phyloP scores from a whole-genome alignment of 2,888 invertebrate genomes.

The Cerastis rubricosa region DNA sequence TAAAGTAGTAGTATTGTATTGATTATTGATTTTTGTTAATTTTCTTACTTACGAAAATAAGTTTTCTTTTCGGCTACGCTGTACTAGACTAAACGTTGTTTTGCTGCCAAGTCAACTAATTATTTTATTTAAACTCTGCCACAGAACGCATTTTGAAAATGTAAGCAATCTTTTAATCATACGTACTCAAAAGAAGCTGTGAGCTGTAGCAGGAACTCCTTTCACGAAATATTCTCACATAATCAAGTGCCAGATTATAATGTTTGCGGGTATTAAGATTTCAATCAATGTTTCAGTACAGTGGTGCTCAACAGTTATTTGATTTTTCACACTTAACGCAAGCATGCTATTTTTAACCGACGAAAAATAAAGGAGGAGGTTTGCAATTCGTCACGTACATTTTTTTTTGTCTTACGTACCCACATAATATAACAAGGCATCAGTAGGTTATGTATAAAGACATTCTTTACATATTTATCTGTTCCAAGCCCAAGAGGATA shows the following conservation, averaged over 20 bases:
- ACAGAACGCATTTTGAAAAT: conserved; percentile 11
- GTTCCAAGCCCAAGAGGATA: background rate
- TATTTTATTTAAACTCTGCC: background rate
- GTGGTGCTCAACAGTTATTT: conserved; percentile 14
- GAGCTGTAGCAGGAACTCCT: conserved; percentile 25
- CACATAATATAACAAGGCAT: too few relatives aligned
- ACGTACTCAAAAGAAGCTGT: conserved; percentile 32
- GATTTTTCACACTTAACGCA: too few relatives aligned
- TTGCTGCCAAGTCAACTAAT: background rate
- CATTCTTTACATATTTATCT: background rate
- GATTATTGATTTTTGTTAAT: too few relatives aligned
- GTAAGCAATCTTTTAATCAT: conserved; percentile 48
- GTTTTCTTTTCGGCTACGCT: background rate
- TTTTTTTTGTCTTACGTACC: too few relatives aligned
- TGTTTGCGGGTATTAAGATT: conserved; percentile 57
- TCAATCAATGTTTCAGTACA: conserved; percentile 37
- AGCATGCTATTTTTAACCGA: too few relatives aligned
- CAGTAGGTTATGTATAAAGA: background rate
- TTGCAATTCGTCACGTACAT: too few relatives aligned
- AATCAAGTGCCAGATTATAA: conserved; percentile 47
- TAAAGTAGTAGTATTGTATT: too few relatives aligned
- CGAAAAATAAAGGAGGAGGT: too few relatives aligned
- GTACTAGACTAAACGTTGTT: too few relatives aligned
- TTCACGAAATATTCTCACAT: conserved; percentile 60
- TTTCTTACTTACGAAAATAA: background rate